Conservation (phyloP, 1,140 invertebrate genomes). For the Sipha flava region DNA sequence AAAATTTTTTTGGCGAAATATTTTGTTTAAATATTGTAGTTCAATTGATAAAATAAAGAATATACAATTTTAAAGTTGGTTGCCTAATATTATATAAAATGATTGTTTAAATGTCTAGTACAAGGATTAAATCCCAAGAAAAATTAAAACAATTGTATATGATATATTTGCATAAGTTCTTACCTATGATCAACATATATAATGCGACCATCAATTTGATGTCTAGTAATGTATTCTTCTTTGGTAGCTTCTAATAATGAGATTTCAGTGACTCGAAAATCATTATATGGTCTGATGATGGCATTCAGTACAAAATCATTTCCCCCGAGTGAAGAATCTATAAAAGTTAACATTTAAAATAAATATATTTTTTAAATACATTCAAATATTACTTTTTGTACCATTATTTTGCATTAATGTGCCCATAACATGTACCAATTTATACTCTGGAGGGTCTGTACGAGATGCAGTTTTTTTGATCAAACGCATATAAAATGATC, state of each 20-base stretch:
- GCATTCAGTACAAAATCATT: slow-evolving; percentile 59
- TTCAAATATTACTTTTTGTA: neutral
- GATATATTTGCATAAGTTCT: no score
- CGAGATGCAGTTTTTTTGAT: slow-evolving; percentile 53
- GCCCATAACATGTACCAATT: slow-evolving; percentile 53
- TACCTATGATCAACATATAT: slow-evolving; percentile 69
- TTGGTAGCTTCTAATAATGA: slow-evolving; percentile 62
- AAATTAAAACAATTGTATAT: no score
- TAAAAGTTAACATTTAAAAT: neutral
- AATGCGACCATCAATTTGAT: slow-evolving; percentile 72
- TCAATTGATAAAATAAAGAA: no score
- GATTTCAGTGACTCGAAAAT: slow-evolving; percentile 58
- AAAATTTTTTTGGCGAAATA: no score
- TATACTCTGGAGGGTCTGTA: slow-evolving; percentile 56
- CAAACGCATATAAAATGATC: slow-evolving; percentile 53
- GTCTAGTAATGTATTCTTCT: slow-evolving; percentile 76
- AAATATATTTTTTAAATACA: neutral
- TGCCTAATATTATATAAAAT: no score
- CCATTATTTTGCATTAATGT: slow-evolving; percentile 42
- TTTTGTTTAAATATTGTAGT: no score
- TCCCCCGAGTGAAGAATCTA: slow-evolving; percentile 37
- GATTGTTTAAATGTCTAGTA: no score
- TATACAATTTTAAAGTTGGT: no score
- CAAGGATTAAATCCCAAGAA: no score
- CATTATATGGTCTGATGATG: slow-evolving; percentile 54